These are phyloP conservation scores for Lordiphosa mommai DNA, from an alignment of 1,140 invertebrate genomes.

Conservation along the genomic window DNA sequence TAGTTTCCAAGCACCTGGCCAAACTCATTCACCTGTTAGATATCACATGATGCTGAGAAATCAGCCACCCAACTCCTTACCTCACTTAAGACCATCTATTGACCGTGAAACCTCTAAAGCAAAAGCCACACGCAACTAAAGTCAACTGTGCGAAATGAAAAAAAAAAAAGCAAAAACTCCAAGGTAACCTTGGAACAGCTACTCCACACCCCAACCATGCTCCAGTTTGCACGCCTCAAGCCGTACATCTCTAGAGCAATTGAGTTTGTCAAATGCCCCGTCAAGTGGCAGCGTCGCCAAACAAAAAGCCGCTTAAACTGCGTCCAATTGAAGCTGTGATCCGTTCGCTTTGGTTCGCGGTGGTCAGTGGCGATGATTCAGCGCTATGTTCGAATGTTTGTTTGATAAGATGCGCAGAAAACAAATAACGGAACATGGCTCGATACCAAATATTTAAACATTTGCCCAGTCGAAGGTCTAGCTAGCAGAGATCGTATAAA, in stretches of 20 bases:
- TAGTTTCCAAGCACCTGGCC: no score
- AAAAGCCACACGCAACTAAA: not conserved
- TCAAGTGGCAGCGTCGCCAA: constrained; percentile 35
- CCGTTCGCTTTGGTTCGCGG: constrained; percentile 20
- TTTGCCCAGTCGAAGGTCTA: constrained; percentile 49
- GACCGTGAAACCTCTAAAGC: constrained; percentile 42
- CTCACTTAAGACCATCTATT: constrained; percentile 14
- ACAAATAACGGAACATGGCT: constrained; percentile 63
- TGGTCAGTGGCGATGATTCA: constrained; percentile 56
- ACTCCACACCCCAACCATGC: constrained; percentile 33
- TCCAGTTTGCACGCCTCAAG: constrained; percentile 57
- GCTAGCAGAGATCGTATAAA: constrained; percentile 39
- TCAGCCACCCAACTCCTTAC: constrained; percentile 10
- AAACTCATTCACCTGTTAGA: not conserved
- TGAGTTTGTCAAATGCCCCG: constrained; percentile 73
- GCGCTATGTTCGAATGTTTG: constrained; percentile 42
- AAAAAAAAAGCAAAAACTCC: constrained; percentile 1
- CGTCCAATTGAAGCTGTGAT: constrained; percentile 53
- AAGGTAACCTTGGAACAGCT: constrained; percentile 30
- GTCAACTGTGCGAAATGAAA: constrained; percentile 11
- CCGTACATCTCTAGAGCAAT: constrained; percentile 54
- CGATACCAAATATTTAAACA: constrained; percentile 48
- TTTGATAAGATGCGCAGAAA: constrained; percentile 62
- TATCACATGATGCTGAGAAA: constrained; percentile 19
- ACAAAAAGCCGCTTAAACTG: constrained; percentile 63